These are phyloP conservation scores for Apogon hyalosoma DNA, from an alignment of 2,797 vertebrate species.

Conservation along the genomic window DNA sequence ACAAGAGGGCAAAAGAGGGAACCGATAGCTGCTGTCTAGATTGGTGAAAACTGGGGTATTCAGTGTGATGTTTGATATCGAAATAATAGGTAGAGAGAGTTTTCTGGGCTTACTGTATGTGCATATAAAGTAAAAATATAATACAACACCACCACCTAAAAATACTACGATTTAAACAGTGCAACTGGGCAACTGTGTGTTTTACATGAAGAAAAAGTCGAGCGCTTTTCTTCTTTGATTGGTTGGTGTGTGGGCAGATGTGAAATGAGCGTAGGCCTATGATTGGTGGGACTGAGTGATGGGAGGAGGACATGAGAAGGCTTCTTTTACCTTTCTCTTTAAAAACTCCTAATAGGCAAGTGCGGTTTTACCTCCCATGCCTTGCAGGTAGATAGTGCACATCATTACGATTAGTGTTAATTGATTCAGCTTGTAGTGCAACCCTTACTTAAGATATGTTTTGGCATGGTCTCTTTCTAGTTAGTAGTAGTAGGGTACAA, in stretches of 20 bases:
- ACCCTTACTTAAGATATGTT: slow-evolving; percentile 76
- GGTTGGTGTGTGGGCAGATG: slow-evolving; percentile 29
- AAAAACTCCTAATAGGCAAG: slow-evolving; percentile 70
- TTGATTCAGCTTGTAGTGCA: slow-evolving; percentile 83
- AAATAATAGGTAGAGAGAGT: slow-evolving; percentile 52
- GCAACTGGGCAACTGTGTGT: slow-evolving; percentile 45
- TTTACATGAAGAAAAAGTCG: slow-evolving; percentile 29
- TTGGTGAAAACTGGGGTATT: slow-evolving; percentile 29
- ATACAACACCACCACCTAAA: slow-evolving; percentile 63
- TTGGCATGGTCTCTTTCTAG: slow-evolving; percentile 76
- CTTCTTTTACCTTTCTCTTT: slow-evolving; percentile 63
- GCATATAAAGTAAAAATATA: slow-evolving; percentile 43
- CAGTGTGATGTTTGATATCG: slow-evolving; percentile 42
- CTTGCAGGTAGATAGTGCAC: slow-evolving; percentile 82
- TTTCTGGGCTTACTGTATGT: slow-evolving; percentile 49
- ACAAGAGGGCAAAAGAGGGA: slow-evolving; percentile 63
- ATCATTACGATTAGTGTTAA: slow-evolving; percentile 84
- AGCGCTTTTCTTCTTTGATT: slow-evolving; percentile 25
- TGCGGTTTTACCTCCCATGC: slow-evolving; percentile 67
- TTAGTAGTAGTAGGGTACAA: slow-evolving; percentile 58
- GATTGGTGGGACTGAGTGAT: slow-evolving; percentile 56
- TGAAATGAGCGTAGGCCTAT: slow-evolving; percentile 58
- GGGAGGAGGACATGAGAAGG: slow-evolving; percentile 49
- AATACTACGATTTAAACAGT: slow-evolving; percentile 53
- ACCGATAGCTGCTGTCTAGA: slow-evolving; percentile 64